Evolutionary conservation across 2,888 invertebrate genomes (phyloP).

Genomic region (Enchytraeus crypticus): DNA sequence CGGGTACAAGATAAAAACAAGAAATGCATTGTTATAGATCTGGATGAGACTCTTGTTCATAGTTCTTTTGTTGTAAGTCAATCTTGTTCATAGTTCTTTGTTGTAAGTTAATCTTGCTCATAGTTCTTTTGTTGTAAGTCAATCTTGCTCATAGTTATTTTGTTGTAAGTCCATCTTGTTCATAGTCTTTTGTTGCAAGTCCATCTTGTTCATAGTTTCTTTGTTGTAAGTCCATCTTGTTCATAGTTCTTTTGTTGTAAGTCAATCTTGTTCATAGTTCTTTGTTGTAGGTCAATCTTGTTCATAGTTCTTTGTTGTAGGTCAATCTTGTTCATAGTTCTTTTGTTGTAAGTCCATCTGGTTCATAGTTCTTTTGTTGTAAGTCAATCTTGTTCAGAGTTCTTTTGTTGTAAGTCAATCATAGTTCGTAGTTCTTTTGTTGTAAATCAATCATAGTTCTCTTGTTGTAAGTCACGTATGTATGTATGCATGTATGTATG

Average conservation of each 20-base stretch:
- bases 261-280: too few relatives aligned
- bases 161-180: background rate
- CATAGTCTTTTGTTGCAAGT: background rate
- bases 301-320: too few relatives aligned
- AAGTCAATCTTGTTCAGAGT: too few relatives aligned
- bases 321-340: too few relatives aligned
- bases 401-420: too few relatives aligned
- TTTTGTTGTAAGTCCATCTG: too few relatives aligned
- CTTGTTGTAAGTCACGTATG: background rate
- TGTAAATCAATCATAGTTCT: too few relatives aligned
- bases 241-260: too few relatives aligned
- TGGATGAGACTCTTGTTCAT: slow-evolving; percentile 99
- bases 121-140: background rate
- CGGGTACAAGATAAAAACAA: slow-evolving; percentile 82
- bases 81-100: background rate
- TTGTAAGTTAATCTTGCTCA: background rate
- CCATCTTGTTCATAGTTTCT: background rate
- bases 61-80: slow-evolving; percentile 91
- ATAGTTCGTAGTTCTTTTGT: too few relatives aligned
- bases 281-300: too few relatives aligned
- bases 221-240: background rate
- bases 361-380: too few relatives aligned
- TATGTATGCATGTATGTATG: too few relatives aligned
- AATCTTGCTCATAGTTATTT: background rate
- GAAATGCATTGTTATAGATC: slow-evolving; percentile 98